Base-by-base conservation (phyloP, 2,113 vertebrate genomes). In the Phaethornis superciliosus region DNA sequence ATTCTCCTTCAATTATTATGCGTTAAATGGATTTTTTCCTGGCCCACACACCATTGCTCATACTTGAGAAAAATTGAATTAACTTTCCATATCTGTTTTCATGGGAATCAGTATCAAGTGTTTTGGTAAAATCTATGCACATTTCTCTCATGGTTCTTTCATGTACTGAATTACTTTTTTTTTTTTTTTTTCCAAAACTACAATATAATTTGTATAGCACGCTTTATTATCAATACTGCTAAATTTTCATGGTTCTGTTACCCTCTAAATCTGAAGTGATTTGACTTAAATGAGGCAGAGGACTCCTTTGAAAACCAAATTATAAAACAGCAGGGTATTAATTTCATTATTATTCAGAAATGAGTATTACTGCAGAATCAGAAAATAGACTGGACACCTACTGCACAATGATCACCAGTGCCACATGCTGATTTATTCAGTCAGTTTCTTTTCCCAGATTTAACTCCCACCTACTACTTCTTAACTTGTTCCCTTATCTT, bases 321-420 rank as follows among this genome's bases (percentile, higher is more conserved):
- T 89, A 94, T 63, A 52, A 94, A 94, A 33, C 81, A 94, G 93
- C 71, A 67, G 91, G 94, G 47, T 86, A 89, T 92, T 93, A 55
- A 91, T 96, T 93, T 88, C 87, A 77, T 91, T 94, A 72, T 92
- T 94, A 89, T 94, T 95, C 89, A 89, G 64, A 93, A 89, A 87
- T 69, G 0, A 92, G 20, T 44, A 58, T 91, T 89, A 55, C 30
- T 82, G 70, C 59, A 85, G 42, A 82, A 80, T 92, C 33, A 55
- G 75, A 85, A 91, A 89, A 83, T 24, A 63, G 47, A 16, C 63
- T 65, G 55, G 81, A 77, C 86, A 75, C 59, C 33, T 69, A 65
- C 70, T 55, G 64, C 78, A 88, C 47, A 78, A 7, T 47, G 67
- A 83, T 88, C 56, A 69, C 42, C 21, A 69, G 7, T 7, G 44